Evolutionary conservation across 2,797 vertebrate species (phyloP), one percentile per base, ranked within the genome.

Genomic region (Tangara arthus): DNA sequence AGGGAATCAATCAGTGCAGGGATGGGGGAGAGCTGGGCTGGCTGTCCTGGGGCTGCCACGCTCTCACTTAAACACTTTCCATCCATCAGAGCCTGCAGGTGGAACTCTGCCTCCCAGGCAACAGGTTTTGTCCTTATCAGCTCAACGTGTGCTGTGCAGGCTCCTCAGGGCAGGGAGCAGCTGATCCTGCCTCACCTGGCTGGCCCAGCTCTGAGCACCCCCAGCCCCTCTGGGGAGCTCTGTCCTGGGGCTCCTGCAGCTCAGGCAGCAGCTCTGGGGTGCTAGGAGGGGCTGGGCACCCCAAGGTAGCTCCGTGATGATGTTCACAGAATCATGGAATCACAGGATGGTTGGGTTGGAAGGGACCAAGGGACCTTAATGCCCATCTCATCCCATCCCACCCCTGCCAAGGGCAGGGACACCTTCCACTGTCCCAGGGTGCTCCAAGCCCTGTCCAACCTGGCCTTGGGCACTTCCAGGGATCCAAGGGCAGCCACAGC

Each of bases 1-100:
- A 84, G 81, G 93, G 91, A 94, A 95, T 96, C 86, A 83, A 96
- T 96, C 96, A 96, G 49, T 71, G 50, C 61, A 70, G 87, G 93
- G 85, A 82, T 90, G 77, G 91, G 82, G 77, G 85, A 94, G 92
- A 42, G 87, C 91, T 93, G 41, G 65, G 91, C 77, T 87, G 92
- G 82, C 56, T 86, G 56, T 77, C 90, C 93, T 42, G 77, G 6
- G 59, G 76, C 75, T 76, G 75, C 91, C 32, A 6, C 10, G 11
- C 82, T 86, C 85, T 47, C 88, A 60, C 89, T 95, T 91, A 95
- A 96, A 89, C 41, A 73, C 34, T 89, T 77, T 15, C 56, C 95
- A 95, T 95, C 93, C 77, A 69, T 95, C 83, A 91, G 66, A 82
- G 79, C 61, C 94, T 60, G 78, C 82, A 72, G 87, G 90, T 60